phyloP scores from a whole-genome alignment of 64 coral and sea anemone genomes.

The Montipora sp. region DNA sequence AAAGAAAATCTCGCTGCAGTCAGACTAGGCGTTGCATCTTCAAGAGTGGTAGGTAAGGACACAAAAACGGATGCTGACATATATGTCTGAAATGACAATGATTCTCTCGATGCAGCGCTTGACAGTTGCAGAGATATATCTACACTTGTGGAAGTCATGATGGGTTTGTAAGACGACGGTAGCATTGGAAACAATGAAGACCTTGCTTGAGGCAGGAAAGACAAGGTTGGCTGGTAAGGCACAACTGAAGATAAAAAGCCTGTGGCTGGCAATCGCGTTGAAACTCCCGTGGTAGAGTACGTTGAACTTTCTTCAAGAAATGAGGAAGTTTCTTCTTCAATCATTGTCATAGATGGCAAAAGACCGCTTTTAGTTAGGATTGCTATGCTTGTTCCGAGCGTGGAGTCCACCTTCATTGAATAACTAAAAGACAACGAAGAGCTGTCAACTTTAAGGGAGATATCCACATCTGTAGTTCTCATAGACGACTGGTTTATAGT shows the following conservation, averaged over 20 bases:
- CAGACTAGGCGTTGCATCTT: background rate
- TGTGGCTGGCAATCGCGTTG: background rate
- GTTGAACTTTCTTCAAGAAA: background rate
- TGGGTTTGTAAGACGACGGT: background rate
- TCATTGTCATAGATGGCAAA: background rate
- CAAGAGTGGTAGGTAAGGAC: background rate
- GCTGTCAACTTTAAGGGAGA: background rate
- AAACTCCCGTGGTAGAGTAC: background rate
- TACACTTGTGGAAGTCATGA: background rate
- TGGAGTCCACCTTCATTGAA: background rate
- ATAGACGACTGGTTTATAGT: background rate
- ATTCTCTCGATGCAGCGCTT: background rate
- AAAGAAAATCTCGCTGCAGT: background rate
- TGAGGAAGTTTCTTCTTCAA: background rate
- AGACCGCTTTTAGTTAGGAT: background rate
- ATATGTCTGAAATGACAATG: background rate
- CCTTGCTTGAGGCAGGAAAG: background rate
- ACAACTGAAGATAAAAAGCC: background rate
- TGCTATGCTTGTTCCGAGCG: background rate
- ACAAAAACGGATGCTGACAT: background rate
- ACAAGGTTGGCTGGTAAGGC: background rate
- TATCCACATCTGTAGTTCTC: background rate
- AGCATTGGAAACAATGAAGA: background rate
- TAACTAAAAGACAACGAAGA: background rate
- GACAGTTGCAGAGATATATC: background rate